Evolutionary conservation across 2,113 vertebrate genomes (phyloP).

Genomic region (Lucifuga dentata): DNA sequence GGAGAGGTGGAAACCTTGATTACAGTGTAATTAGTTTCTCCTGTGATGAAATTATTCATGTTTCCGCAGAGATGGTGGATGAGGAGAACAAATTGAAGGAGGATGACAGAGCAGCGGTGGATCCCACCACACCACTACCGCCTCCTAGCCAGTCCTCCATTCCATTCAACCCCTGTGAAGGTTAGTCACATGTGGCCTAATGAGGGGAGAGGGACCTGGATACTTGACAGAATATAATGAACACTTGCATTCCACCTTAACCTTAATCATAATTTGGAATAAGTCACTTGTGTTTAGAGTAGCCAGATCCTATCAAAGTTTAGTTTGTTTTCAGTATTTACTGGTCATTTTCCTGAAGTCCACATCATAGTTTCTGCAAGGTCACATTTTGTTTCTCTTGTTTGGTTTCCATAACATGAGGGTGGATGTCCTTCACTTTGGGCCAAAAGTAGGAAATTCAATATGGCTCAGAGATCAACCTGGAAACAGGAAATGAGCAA

Average conservation of each 20-base stretch:
- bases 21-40: conserved; percentile 48
- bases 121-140: conserved; percentile 34
- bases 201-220: conserved; percentile 14
- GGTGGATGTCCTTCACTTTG: conserved; percentile 52
- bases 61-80: conserved; percentile 67
- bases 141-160: conserved; percentile 40
- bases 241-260: conserved; percentile 38
- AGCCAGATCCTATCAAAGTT: conserved; percentile 45
- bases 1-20: conserved; percentile 39
- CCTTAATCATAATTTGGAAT: conserved; percentile 29
- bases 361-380: conserved; percentile 11
- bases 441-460: conserved; percentile 52
- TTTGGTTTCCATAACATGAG: conserved; percentile 61
- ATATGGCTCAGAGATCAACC: conserved; percentile 55
- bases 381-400: conserved; percentile 49
- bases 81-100: conserved; percentile 79
- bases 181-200: conserved; percentile 61
- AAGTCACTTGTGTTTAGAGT: conserved; percentile 8
- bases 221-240: conserved; percentile 7
- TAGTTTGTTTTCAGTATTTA: conserved; percentile 42
- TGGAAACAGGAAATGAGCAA: conserved; percentile 57
- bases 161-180: conserved; percentile 77
- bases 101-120: conserved; percentile 40
- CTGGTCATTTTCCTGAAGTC: conserved; percentile 17
- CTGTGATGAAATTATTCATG: conserved; percentile 56